A percentile compares a stretch with the other conserved stretches of the same genome.
Evolutionary conservation across 2,797 vertebrate genomes (phyloP).

Genomic region (Rhinichthys osculus): DNA sequence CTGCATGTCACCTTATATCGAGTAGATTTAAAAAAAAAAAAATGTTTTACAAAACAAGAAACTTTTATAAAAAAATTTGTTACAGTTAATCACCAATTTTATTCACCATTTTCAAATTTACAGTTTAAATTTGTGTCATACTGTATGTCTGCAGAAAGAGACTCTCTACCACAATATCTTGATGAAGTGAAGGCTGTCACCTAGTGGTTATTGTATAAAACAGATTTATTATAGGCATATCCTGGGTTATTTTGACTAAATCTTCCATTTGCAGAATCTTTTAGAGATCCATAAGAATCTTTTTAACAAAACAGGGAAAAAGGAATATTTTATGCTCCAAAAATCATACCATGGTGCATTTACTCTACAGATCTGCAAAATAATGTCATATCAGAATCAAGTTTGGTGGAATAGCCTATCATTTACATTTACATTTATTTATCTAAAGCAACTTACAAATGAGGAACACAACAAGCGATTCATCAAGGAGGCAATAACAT

Average conservation of each 20-base stretch:
- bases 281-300: not conserved
- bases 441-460: not conserved
- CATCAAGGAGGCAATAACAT: not conserved
- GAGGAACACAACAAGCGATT: not conserved
- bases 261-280: not conserved
- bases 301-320: not conserved
- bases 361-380: not conserved
- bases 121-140: not conserved
- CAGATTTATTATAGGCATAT: not conserved
- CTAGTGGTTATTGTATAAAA: constrained; percentile 70
- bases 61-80: no score
- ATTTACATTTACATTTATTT: not conserved
- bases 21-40: no score
- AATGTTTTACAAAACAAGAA: not conserved
- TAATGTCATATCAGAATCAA: not conserved
- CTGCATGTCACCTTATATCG: not conserved
- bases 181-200: constrained; percentile 70
- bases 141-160: not conserved
- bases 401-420: not conserved
- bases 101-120: not conserved
- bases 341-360: not conserved
- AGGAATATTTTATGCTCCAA: not conserved
- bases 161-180: not conserved
- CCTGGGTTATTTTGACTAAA: not conserved
- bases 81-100: not conserved